Base-by-base conservation (phyloP, 1,140 invertebrate species). In the Leptestheria dahalacensis region DNA sequence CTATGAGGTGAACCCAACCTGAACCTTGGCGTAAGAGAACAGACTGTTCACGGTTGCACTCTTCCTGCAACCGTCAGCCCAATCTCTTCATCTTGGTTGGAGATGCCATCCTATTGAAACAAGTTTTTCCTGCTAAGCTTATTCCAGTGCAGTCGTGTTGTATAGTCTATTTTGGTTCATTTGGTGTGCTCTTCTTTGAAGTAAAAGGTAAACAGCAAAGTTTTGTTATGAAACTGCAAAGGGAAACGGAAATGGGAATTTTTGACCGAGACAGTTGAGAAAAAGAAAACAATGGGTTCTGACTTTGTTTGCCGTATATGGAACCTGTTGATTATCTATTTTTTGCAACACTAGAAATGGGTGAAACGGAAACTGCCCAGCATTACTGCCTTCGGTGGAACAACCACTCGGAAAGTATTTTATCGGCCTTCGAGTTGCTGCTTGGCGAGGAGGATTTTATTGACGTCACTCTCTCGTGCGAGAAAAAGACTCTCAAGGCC, bases 381-480 rank as follows among this genome's bases (percentile, higher is more conserved):
- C 83, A 85, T 65, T 86, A 83, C 70, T 85, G 82, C 61, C 72
- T 86, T 59, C 78, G 80, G 62, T 86, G 84, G 84, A 85, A 85
- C 65, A 84, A 85, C 72, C 84, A 85, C 68, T 74, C 82, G 63
- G 77, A 79, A 61, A 83, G 85, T 66, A 79, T 86, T 65, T 81
- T 81, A 57, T 81, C 80, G 67, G 84, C 85, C 47, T 85, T 90
- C 68, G 84, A 87, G 69, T 79, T 81, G 52, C 74, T 89, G 61
- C 74, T 85, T 48, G 79, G 78, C 60, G 81, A 85, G 66, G 84
- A 88, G 69, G 83, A 88, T 70, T 80, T 91, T 59, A 84, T 88
- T 50, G 88, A 91, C 76, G 87, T 90, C 3, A 90, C 86, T 29
- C 72, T 90, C 58, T 86, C 84, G 68, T 88, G 86, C 67, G 86